Evolutionary conservation across 2,113 vertebrate species (phyloP).

Genomic region (Apteryx owenii): DNA sequence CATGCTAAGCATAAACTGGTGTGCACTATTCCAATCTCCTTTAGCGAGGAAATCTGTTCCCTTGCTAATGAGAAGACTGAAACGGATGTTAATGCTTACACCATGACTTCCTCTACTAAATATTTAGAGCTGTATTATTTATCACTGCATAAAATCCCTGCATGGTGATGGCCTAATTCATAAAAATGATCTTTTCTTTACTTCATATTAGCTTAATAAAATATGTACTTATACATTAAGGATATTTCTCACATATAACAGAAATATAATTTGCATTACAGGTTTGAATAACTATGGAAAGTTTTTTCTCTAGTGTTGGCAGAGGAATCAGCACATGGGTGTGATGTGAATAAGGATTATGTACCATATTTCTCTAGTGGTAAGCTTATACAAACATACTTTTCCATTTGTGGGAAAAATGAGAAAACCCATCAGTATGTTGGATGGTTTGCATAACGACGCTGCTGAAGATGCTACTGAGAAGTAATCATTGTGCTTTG

Average conservation of each 20-base stretch:
- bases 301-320: too few species aligned
- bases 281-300: background rate
- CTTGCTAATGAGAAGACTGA: background rate
- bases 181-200: background rate
- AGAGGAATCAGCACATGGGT: too few species aligned
- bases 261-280: background rate
- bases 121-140: background rate
- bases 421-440: background rate
- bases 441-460: background rate
- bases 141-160: background rate
- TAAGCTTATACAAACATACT: background rate
- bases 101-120: background rate
- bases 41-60: background rate
- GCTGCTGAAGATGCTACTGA: background rate
- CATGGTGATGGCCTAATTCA: background rate
- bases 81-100: accelerated
- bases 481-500: background rate
- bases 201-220: background rate
- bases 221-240: background rate
- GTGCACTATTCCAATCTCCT: background rate
- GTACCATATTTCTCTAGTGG: background rate
- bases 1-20: background rate
- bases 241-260: background rate
- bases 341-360: too few species aligned
- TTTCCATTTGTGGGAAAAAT: background rate